Base-by-base conservation (phyloP, 2,888 invertebrate species). In the Keiferia lycopersicella region DNA sequence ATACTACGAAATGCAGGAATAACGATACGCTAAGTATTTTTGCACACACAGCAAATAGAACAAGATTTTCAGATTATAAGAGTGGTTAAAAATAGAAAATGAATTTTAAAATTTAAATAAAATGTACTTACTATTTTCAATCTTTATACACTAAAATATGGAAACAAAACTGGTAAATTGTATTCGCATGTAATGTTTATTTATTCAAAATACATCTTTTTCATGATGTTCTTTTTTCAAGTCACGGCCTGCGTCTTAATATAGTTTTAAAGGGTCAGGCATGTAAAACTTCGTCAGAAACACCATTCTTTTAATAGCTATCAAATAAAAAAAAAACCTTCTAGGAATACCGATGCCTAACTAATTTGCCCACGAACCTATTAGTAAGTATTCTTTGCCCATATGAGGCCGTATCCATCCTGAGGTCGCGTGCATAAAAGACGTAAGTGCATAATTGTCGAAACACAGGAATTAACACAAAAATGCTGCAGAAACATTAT, bases 401-500 rank as follows among this genome's bases (percentile, higher is more conserved):
- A 20, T 58, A 12, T 34, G 39, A 11, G 6, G 58, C 18, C 39
- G 58, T 39, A 58, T 34, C 14, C 58, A 58, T 58, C 58, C 39
- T 58, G 18, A 58, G 39, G 58, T 39, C 58, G 39, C 38, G 39
- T 58, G 39, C 58, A 58, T 58, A 58, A 56, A 26, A 16, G 56
- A 30, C 56, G 56, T 39, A 58, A 48, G 22, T 61, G 22, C 61
- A 48, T 45, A 48, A 16, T 48, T 61, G 61, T 51, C 20, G 34
- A 45, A 64, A 64, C 48, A 45, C 34, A 56, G 51, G 64, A 66
- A 69, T 68, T 68, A n/a, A 67, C 64, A 68, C 65, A 68, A 67
- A 68, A 67, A 67, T 67, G 65, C 18, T 61, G 60, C 61, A 59
- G 58, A 60, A 58, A 61, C 65, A 68, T 73, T 72, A 71, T 71